A percentile compares a stretch with the other conserved stretches of the same genome.
Evolutionary conservation across 2,113 vertebrate genomes (phyloP).

Genomic region (Rhabdomys dilectus): DNA sequence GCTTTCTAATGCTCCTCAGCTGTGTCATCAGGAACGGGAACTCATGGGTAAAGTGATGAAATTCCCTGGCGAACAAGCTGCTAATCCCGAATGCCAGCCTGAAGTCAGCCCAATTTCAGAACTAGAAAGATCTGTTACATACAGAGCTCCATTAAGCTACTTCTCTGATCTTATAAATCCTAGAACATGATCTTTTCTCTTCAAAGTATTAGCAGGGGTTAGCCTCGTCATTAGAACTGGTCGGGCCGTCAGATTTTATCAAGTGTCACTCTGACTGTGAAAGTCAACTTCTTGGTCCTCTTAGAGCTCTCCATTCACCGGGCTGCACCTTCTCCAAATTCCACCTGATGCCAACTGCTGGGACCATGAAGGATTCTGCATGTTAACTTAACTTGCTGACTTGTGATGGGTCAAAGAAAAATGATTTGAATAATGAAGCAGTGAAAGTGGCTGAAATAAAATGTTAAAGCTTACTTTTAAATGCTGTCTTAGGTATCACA

Average conservation of each 20-base stretch:
- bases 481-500: neutral
- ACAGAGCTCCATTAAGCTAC: neutral
- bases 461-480: slow-evolving; percentile 15
- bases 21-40: neutral
- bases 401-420: slow-evolving; percentile 18
- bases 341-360: neutral
- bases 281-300: slow-evolving; percentile 10
- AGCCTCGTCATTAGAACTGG: slow-evolving; percentile 30
- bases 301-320: slow-evolving; percentile 14
- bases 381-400: neutral
- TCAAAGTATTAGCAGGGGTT: slow-evolving; percentile 43
- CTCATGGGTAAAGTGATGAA: neutral
- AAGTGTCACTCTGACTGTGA: slow-evolving; percentile 4
- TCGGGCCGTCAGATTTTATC: slow-evolving; percentile 21
- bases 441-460: neutral
- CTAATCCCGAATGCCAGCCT: neutral
- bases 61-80: neutral
- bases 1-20: neutral
- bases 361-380: neutral
- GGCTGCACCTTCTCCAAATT: neutral
- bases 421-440: neutral
- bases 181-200: slow-evolving; percentile 24
- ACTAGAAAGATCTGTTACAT: neutral
- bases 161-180: slow-evolving; percentile 44
- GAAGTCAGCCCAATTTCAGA: slow-evolving; percentile 8